A percentile compares a stretch with the other conserved stretches of the same genome.
Conservation (phyloP, 2,797 vertebrate genomes). For the Onychomys torridus region DNA sequence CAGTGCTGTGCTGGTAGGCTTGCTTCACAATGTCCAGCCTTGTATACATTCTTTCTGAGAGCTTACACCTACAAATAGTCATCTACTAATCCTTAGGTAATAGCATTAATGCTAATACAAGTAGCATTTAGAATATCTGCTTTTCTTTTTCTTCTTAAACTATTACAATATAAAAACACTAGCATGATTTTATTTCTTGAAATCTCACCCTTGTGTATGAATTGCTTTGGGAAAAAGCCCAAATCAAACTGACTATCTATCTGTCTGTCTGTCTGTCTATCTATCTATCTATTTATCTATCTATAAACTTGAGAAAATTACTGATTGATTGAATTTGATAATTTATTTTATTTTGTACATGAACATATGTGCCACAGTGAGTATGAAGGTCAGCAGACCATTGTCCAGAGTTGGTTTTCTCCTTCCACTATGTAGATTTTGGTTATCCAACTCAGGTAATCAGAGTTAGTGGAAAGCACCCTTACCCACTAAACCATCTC, state of each 20-base stretch:
- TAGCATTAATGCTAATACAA: conserved; percentile 18
- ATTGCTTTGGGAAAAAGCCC: not conserved
- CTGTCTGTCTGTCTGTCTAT: too few relatives aligned
- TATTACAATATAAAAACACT: conserved; percentile 39
- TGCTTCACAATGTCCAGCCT: not conserved
- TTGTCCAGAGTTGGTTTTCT: not conserved
- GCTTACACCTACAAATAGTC: not conserved
- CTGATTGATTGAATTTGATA: not conserved
- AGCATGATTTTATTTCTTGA: conserved; percentile 63
- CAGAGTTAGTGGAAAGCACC: not conserved
- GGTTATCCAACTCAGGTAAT: not conserved
- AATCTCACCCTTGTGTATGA: conserved; percentile 49
- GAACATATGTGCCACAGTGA: not conserved
- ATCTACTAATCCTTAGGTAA: not conserved
- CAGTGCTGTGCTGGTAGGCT: not conserved
- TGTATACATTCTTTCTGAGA: not conserved
- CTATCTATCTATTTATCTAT: too few relatives aligned
- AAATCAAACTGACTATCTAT: conserved; percentile 48
- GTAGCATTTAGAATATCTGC: conserved; percentile 39
- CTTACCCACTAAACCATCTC: not conserved
- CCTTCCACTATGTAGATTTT: not conserved
- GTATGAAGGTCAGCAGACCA: not conserved
- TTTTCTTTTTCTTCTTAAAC: conserved; percentile 69
- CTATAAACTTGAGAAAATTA: not conserved
- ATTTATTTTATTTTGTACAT: not conserved